These are phyloP conservation scores for Porphyrio hochstetteri DNA, from an alignment of 2,113 vertebrate genomes.

Conservation along the genomic window DNA sequence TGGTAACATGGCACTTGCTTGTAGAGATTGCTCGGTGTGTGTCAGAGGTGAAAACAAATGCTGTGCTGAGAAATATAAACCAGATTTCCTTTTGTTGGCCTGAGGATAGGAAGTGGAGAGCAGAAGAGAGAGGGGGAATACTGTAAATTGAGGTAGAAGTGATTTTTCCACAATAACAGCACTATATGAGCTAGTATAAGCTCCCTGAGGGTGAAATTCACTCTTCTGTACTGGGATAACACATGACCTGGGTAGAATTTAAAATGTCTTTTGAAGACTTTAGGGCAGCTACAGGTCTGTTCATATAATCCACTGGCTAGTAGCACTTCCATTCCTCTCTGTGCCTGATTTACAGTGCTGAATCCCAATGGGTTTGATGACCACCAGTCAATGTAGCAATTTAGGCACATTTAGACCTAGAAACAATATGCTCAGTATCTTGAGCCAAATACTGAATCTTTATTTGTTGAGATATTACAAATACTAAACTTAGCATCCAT, in stretches of 20 bases:
- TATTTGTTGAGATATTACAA: neutral
- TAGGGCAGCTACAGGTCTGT: neutral
- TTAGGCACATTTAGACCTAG: neutral
- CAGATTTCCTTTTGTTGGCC: constrained; percentile 50
- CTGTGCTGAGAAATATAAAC: constrained; percentile 61
- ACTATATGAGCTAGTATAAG: neutral
- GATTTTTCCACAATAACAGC: constrained; percentile 39
- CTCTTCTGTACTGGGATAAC: neutral
- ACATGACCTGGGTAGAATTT: neutral
- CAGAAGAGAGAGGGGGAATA: constrained; percentile 3
- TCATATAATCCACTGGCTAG: neutral
- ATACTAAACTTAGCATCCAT: neutral
- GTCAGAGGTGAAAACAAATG: constrained; percentile 60
- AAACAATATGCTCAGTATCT: neutral
- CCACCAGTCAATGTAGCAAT: neutral
- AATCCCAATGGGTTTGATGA: neutral
- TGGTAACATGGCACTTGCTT: neutral
- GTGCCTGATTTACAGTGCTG: neutral
- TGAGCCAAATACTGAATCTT: neutral
- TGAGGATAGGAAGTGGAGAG: constrained; percentile 44
- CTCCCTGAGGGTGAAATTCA: constrained; percentile 50
- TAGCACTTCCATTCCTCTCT: neutral
- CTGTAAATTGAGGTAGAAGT: constrained; percentile 39
- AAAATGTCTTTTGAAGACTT: constrained; percentile 22
- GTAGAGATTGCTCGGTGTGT: neutral